Conservation (phyloP, 2,888 invertebrate species). For the Nemurella pictetii region DNA sequence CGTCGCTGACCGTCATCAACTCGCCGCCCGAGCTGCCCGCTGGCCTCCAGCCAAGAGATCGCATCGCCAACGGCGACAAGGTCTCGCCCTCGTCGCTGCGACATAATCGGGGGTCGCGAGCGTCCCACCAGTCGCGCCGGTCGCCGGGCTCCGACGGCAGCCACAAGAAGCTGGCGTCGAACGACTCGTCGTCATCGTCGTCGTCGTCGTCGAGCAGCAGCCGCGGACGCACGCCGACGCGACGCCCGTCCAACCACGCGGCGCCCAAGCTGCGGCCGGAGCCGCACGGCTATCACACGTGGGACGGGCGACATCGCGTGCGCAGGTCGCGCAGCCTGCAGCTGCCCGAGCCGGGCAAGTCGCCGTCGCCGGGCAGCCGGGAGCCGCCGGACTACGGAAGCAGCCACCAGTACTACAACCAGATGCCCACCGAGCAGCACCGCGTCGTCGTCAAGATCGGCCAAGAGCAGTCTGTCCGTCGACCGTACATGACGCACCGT, state of each 20-base stretch:
- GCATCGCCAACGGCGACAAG: constrained; percentile 43
- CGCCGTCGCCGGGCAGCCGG: constrained; percentile 49
- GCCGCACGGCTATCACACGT: constrained; percentile 39
- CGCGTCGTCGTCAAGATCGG: constrained; percentile 52
- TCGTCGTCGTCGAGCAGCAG: constrained; percentile 48
- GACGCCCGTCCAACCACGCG: constrained; percentile 34
- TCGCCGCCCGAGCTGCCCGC: constrained; percentile 37
- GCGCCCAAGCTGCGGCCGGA: constrained; percentile 26
- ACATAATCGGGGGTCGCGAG: constrained; percentile 37
- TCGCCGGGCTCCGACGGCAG: constrained; percentile 51
- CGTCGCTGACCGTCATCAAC: constrained; percentile 37
- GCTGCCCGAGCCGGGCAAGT: constrained; percentile 60
- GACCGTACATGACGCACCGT: constrained; percentile 49
- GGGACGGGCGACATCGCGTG: constrained; percentile 50
- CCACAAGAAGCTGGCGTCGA: constrained; percentile 48
- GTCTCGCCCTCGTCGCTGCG: constrained; percentile 45
- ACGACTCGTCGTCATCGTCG: constrained; percentile 46
- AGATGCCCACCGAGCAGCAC: constrained; percentile 46
- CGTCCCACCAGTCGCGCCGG: constrained; percentile 43
- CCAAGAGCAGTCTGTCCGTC: constrained; percentile 43
- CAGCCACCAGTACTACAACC: constrained; percentile 36
- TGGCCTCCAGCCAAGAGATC: constrained; percentile 36
- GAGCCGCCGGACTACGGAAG: constrained; percentile 43
- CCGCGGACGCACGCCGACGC: constrained; percentile 32
- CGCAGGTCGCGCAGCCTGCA: constrained; percentile 64